These are phyloP conservation scores for Poeciliopsis presidionis DNA, from an alignment of 2,797 vertebrate genomes.

Conservation along the genomic window DNA sequence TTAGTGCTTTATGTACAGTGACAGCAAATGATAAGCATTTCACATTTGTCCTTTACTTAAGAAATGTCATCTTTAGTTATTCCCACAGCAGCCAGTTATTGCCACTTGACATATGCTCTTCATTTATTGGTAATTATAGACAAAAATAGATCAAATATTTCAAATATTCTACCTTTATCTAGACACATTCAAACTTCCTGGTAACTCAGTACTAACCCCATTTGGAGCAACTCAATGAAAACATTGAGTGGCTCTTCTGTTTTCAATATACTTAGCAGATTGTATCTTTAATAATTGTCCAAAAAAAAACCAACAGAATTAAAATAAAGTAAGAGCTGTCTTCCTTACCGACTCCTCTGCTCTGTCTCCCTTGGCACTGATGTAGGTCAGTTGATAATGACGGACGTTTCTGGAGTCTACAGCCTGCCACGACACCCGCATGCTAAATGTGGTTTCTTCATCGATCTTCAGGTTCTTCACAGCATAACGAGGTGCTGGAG, in stretches of 20 bases:
- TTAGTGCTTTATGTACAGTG: not conserved
- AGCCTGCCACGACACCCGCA: constrained; percentile 88
- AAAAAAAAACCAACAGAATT: not conserved
- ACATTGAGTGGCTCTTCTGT: not conserved
- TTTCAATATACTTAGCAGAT: not conserved
- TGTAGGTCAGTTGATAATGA: constrained; percentile 88
- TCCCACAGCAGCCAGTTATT: not conserved
- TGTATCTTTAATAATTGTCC: not conserved
- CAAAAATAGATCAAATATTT: not conserved
- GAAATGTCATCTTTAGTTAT: not conserved
- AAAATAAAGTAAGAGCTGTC: not conserved
- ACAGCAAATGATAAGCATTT: not conserved
- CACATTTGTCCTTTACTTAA: not conserved
- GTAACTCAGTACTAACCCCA: not conserved
- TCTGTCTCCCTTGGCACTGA: constrained; percentile 84
- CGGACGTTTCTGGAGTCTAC: constrained; percentile 78
- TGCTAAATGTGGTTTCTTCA: constrained; percentile 90
- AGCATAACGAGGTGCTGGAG: constrained; percentile 83
- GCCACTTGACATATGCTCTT: not conserved
- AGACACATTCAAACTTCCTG: not conserved
- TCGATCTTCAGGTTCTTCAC: constrained; percentile 87
- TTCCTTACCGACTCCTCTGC: constrained; percentile 85
- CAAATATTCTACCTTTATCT: not conserved
- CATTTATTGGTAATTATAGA: not conserved
- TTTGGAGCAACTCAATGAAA: not conserved